These are phyloP conservation scores for Heteromormyrus szaboi DNA, from an alignment of 2,797 vertebrate genomes.

Conservation along the genomic window DNA sequence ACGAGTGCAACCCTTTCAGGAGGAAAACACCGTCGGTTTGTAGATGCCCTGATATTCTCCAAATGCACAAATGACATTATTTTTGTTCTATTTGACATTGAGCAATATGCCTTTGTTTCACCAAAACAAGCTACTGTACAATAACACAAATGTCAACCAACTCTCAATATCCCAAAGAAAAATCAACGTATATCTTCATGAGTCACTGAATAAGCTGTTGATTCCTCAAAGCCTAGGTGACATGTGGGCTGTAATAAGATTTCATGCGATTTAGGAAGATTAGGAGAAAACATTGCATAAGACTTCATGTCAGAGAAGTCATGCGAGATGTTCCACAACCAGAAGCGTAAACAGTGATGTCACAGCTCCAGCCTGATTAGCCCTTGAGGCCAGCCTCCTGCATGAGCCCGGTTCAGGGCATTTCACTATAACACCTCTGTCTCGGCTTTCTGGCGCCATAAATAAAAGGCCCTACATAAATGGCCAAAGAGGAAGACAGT, in stretches of 20 bases:
- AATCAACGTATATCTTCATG: background rate
- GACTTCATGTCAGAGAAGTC: background rate
- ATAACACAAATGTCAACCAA: background rate
- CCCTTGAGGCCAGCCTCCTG: background rate
- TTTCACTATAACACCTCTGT: background rate
- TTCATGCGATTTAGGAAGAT: background rate
- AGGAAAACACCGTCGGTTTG: background rate
- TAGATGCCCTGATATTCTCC: background rate
- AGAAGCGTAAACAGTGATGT: background rate
- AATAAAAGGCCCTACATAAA: conserved; percentile 6
- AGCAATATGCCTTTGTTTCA: background rate
- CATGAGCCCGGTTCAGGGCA: background rate
- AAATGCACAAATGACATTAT: background rate
- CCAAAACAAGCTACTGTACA: background rate
- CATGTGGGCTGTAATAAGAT: background rate
- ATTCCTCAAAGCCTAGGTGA: background rate
- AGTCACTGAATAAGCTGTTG: background rate
- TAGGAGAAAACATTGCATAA: background rate
- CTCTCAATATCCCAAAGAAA: background rate
- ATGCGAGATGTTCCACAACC: background rate
- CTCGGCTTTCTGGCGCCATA: background rate
- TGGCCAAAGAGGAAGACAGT: background rate
- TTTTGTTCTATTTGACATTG: background rate
- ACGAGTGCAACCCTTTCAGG: background rate
- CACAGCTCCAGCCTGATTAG: background rate